Base-by-base conservation (phyloP, 1,140 invertebrate species). In the Sinonovacula constricta region DNA sequence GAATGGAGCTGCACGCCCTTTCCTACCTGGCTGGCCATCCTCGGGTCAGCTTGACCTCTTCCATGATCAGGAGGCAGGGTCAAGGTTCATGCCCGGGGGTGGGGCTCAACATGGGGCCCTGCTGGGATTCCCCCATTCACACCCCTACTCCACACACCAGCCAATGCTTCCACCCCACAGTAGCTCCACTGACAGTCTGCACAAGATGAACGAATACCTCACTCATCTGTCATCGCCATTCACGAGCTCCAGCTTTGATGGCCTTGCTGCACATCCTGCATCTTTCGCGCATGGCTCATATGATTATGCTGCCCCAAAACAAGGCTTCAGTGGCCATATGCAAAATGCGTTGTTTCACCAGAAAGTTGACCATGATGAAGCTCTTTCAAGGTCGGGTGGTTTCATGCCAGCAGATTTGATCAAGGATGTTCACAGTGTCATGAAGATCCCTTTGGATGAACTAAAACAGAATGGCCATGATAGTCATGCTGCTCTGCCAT, bases 1-100 rank as follows among this genome's bases (percentile, higher is more conserved):
- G 72, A 62, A 76, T 59, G 72, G 72, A 36, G 63, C 72, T 33
- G 62, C 72, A n/a, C 24, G 59, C n/a, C 63, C 72, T 26, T 76
- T 54, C 45, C 10, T 51, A 2, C 15, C 68, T 1, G 56, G 68
- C 31, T 76, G 72, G 72, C 30, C 45, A 22, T 62, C 62, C 4
- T 28, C 67, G 1, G 34, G 60, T 22, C 24, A 49, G 7, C 34
- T 56, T 39, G 63, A 76, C 22, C 22, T 45, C 5, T 76, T 66
- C 72, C 7, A 7, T 10, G 7, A 7, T 10, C 49, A 54, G 51
- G 62, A 65, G 22, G 72, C 30, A 39, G 62, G n/a, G n/a, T 60
- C 36, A 45, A 31, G 45, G 10, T 28, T 36, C 30, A 33, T 45
- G 39, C 59, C 24, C 69, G n/a, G n/a, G 28, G 39, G n/a, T n/a